Evolutionary conservation across 2,888 invertebrate genomes (phyloP), one percentile per base, ranked within the genome.

Genomic region (Eledona agricola): DNA sequence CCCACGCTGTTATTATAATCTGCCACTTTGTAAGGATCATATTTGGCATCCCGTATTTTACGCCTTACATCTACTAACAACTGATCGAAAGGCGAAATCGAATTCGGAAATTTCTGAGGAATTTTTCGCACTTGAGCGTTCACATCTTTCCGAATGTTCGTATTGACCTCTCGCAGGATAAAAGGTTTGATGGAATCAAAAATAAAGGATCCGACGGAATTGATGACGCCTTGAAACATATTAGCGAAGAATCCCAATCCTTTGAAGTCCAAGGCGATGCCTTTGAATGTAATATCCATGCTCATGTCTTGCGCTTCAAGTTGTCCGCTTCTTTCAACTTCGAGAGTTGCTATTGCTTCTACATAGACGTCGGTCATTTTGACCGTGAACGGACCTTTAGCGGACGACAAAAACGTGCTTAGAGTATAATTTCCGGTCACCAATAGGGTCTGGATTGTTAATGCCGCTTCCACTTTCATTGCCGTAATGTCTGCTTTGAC

Each of bases 131-230:
- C 81, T 70, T 89, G 84, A 6, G 83, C 80, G 70, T 93, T 89
- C 1, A 93, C 85, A 71, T 88, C 87, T 1, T 78, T 80, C 59
- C 89, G 82, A 1, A 90, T 79, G 70, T 88, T 87, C 0, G 83
- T 82, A 67, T 92, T 90, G 0, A 89, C 88, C 75, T 90, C 87
- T 58, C 83, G 83, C 12, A 93, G 77, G 58, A 94, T 85, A 60
- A 88, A 88, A 0, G 93, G 93, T 70, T 94, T 93, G 65, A 94
- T 89, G 4, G 89, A 88, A 71, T 93, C 91, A 64, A 95, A 93
- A 4, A 94, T 81, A 56, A 91, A 84, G 6, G 83, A 84, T 0
- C 93, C 92, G 0, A 93, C 83, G 0, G 90, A 87, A 73, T 93
- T 94, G 28, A 94, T 83, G 31, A 92, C 80, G 0, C 89, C 84